phyloP scores from a whole-genome alignment of 1,140 invertebrate genomes.

The Euglossa dilemma region DNA sequence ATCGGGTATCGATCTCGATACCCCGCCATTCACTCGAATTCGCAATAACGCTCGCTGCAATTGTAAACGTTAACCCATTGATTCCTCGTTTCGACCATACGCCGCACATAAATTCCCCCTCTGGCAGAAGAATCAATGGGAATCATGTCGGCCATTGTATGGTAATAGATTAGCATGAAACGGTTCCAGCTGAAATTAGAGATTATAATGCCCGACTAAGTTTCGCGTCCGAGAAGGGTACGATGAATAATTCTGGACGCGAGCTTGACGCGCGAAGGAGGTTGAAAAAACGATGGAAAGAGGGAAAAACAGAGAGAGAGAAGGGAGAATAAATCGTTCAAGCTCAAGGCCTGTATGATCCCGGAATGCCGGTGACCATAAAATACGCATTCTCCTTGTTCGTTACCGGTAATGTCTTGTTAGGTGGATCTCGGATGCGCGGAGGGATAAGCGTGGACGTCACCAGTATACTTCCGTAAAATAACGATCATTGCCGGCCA shows the following conservation, averaged over 20 bases:
- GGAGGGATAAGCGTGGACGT: conserved; percentile 25
- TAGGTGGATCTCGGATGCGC: conserved; percentile 17
- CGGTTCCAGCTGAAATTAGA: neutral
- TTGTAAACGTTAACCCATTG: neutral
- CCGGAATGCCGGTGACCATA: neutral
- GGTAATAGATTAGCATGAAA: neutral
- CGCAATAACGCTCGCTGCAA: neutral
- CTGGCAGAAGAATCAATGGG: neutral
- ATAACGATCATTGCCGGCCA: conserved; percentile 41
- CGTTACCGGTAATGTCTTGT: conserved; percentile 25
- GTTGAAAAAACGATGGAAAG: no score
- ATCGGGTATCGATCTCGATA: conserved; percentile 29
- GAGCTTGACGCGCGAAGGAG: no score
- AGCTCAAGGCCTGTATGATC: neutral
- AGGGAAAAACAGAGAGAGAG: neutral
- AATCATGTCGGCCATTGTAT: neutral
- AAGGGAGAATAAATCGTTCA: no score
- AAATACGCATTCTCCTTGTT: neutral
- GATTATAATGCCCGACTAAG: neutral
- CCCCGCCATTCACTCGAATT: conserved; percentile 9
- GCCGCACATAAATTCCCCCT: neutral
- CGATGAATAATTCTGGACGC: neutral
- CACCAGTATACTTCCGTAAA: conserved; percentile 42
- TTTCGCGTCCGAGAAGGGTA: neutral
- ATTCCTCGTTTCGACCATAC: neutral